A percentile compares a stretch with the other conserved stretches of the same genome.
Evolutionary conservation across 2,888 invertebrate species (phyloP).

Genomic region (Chesias legatella): DNA sequence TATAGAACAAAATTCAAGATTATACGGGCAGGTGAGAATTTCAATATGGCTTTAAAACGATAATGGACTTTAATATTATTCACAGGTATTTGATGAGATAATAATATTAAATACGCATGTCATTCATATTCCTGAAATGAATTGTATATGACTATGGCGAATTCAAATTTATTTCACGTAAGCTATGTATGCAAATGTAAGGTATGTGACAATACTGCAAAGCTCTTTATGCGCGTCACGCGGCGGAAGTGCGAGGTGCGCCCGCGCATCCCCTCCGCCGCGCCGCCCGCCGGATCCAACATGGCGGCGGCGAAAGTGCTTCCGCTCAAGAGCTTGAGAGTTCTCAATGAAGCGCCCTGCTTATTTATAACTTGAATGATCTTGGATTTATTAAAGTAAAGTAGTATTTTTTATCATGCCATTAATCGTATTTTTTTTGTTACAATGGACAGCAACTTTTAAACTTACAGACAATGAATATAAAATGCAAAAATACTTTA

Average conservation of each 20-base stretch:
- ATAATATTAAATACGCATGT: constrained; percentile 7
- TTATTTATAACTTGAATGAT: constrained; percentile 53
- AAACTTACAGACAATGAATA: too few species aligned
- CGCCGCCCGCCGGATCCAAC: constrained; percentile 77
- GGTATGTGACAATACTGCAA: constrained; percentile 64
- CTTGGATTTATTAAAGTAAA: constrained; percentile 17
- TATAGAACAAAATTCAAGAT: constrained; percentile 1
- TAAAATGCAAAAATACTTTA: too few species aligned
- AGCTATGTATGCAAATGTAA: constrained; percentile 68
- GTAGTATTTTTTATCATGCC: background rate
- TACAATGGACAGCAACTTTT: too few species aligned
- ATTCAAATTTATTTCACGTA: constrained; percentile 67
- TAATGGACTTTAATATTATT: background rate
- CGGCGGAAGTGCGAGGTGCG: constrained; percentile 73
- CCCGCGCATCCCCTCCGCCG: constrained; percentile 62
- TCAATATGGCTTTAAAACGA: background rate
- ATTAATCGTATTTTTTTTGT: background rate
- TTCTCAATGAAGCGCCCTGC: constrained; percentile 67
- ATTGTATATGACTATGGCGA: constrained; percentile 26
- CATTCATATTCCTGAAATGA: constrained; percentile 20
- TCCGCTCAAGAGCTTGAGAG: constrained; percentile 66
- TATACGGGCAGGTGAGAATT: constrained; percentile 12
- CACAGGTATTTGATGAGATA: background rate
- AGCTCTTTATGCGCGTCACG: constrained; percentile 74
- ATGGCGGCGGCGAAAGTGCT: constrained; percentile 79